Evolutionary conservation across 2,797 vertebrate genomes (phyloP).

Genomic region (Manis pentadactyla): DNA sequence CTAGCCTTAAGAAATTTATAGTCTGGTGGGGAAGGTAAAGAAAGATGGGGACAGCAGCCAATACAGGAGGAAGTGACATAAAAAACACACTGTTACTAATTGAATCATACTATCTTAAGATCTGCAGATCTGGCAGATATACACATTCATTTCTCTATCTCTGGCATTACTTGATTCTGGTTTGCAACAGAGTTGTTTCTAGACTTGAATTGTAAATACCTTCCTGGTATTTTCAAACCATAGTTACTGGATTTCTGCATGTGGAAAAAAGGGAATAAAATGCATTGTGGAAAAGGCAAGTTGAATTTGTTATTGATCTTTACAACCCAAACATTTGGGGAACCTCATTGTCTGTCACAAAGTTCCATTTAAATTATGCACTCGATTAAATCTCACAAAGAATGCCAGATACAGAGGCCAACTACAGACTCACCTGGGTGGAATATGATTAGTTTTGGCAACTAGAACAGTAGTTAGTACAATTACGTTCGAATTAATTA

Average conservation of each 20-base stretch:
- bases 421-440: not conserved
- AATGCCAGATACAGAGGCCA: not conserved
- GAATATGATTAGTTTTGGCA: constrained; percentile 56
- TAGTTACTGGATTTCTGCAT: not conserved
- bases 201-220: not conserved
- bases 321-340: not conserved
- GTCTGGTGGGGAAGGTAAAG: not conserved
- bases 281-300: not conserved
- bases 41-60: not conserved
- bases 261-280: not conserved
- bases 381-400: constrained; percentile 33
- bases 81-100: not conserved
- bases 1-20: not conserved
- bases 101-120: not conserved
- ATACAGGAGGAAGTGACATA: not conserved
- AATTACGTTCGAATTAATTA: constrained; percentile 65
- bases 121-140: not conserved
- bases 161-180: not conserved
- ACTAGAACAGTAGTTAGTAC: not conserved
- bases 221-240: not conserved
- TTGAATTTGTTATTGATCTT: not conserved
- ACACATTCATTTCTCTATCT: not conserved
- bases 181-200: not conserved
- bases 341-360: not conserved
- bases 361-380: not conserved